A percentile compares a stretch with the other conserved stretches of the same genome.
Conservation (phyloP, 2,888 invertebrate genomes). For the Alentia gelatinosa region DNA sequence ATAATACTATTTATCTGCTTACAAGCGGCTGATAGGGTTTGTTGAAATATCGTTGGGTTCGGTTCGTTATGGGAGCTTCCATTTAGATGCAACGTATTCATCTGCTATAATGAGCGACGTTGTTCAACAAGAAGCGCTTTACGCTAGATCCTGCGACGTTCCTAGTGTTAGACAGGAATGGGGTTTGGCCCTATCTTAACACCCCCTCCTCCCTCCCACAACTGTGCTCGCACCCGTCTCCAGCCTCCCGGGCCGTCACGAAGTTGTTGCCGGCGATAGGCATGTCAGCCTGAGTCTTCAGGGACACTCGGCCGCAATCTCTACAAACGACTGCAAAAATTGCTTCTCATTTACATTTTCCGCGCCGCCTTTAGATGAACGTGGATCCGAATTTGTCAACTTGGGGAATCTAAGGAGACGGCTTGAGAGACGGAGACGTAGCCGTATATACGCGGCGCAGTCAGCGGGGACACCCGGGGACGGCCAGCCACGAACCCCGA, state of each 20-base stretch:
- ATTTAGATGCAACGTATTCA: background rate
- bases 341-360: background rate
- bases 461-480: background rate
- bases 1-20: too few species aligned
- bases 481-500: too few species aligned
- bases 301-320: background rate
- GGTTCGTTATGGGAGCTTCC: background rate
- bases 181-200: too few species aligned
- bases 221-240: too few species aligned
- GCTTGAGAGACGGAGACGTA: background rate
- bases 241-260: too few species aligned
- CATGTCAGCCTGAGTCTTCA: background rate
- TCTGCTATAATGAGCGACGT: background rate
- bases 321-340: background rate
- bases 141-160: background rate
- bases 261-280: background rate
- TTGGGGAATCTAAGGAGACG: background rate
- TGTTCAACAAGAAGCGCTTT: background rate
- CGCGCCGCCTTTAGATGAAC: background rate
- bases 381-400: background rate
- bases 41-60: too few species aligned
- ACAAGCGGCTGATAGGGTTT: too few species aligned
- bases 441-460: background rate
- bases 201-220: background rate
- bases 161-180: too few species aligned